Base-by-base conservation (phyloP, 2,113 vertebrate species). In the Saccopteryx leptura region DNA sequence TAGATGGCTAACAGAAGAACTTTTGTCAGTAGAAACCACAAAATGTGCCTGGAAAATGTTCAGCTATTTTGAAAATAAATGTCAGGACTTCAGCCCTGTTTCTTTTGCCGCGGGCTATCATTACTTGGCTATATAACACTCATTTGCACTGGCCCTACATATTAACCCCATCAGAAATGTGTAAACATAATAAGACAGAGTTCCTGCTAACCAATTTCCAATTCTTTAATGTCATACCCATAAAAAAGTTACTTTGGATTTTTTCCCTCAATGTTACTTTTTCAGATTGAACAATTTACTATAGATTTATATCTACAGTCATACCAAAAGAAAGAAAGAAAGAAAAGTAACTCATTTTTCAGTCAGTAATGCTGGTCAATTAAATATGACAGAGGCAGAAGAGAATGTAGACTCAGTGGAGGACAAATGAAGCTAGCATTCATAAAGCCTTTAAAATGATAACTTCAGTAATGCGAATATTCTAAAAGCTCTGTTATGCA, bases 51-150 rank as follows among this genome's bases (percentile, higher is more conserved):
- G 95, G 94, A 96, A 96, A 97, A 97, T 90, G 83, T 92, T 96
- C 96, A 95, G 95, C 97, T 83, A 96, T 95, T 97, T 95, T 93
- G 91, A 96, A 97, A 96, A 96, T 96, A 97, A 97, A 98, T 98
- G 97, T 94, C 97, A 97, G 94, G 91, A 97, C 8, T 28, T 96
- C 97, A 95, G 63, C 79, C 69, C 33, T 26, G 9, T 89, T 95
- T 90, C 86, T 96, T 69, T 91, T 93, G 94, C 97, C 39, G 0
- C 11, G 0, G 96, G 97, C 95, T 90, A 90, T 72, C 71, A 39
- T 90, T 96, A 81, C 75, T 96, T 96, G 91, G 92, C 69, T 68
- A 82, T 69, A n/a, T 89, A 90, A 60, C 82, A 80, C 83, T 81
- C 81, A 82, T 97, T 88, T 78, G 79, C 54, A 4, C 48, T 93